Base-by-base conservation (phyloP, 2,888 invertebrate genomes). In the Monoplex corrugatus region DNA sequence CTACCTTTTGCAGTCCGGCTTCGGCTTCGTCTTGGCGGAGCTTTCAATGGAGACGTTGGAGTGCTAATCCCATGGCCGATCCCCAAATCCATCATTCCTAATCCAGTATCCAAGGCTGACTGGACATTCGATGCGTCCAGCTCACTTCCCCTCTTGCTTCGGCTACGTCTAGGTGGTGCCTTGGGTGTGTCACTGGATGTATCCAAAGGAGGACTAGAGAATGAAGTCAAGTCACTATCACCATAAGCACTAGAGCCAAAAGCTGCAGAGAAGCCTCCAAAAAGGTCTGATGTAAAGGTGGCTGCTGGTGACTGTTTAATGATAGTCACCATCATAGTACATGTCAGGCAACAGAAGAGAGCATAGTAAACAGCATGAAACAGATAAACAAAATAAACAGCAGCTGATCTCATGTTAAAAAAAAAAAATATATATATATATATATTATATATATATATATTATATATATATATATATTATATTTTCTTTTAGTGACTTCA, bases 321-420 rank as follows among this genome's bases (percentile, higher is more conserved):
- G n/a, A 45, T 38, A 84, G n/a, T 2, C 83, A 32, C 45, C 50
- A 16, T 6, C 28, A 45, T 32, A 35, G 50, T 38, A 19, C 5
- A 45, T 32, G 84, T 5, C 84, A 84, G 84, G 38, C 19, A 28
- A 45, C 57, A 84, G 57, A 84, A 35, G 57, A 84, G 50, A 57
- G 35, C 44, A 84, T 19, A 84, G 32, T 57, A 84, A 83, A 84
- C 16, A 84, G 50, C 84, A 84, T 84, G 84, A 50, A 84, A 84
- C 57, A 84, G 38, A 84, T 23, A 44, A 38, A 57, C n/a, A n/a
- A n/a, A n/a, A n/a, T n/a, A n/a, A n/a, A n/a, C n/a, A n/a, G n/a
- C n/a, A n/a, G n/a, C n/a, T n/a, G n/a, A n/a, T n/a, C n/a, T n/a
- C n/a, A n/a, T n/a, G n/a, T n/a, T n/a, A n/a, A n/a, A n/a, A n/a